phyloP scores from a whole-genome alignment of 2,888 invertebrate species.

The Icerya purchasi region DNA sequence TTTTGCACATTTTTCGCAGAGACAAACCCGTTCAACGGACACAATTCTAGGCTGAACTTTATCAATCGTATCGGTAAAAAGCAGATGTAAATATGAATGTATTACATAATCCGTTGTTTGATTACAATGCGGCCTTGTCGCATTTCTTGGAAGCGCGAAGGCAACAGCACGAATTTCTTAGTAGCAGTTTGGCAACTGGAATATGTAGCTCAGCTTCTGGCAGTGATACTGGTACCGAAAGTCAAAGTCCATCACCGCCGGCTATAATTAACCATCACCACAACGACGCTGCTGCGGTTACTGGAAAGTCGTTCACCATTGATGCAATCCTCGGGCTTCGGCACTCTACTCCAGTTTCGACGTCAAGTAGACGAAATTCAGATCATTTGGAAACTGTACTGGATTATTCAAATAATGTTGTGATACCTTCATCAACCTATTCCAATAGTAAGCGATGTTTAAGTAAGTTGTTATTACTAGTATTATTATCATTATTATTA shows the following conservation, averaged over 20 bases:
- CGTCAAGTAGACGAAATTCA: background rate
- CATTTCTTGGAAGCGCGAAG: constrained; percentile 19
- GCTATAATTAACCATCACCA: constrained; percentile 10
- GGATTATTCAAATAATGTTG: constrained; percentile 4
- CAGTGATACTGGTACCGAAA: constrained; percentile 21
- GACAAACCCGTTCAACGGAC: too few species aligned
- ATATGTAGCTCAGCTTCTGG: constrained; percentile 21
- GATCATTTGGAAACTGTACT: constrained; percentile 2
- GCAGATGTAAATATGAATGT: too few species aligned
- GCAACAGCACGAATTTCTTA: constrained; percentile 16
- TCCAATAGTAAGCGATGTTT: background rate
- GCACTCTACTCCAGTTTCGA: background rate
- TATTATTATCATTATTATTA: background rate
- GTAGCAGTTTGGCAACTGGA: constrained; percentile 11
- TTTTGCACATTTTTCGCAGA: too few species aligned
- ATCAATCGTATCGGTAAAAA: too few species aligned
- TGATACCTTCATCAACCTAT: background rate
- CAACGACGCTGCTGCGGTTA: constrained; percentile 10
- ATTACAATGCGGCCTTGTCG: constrained; percentile 19
- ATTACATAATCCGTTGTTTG: constrained; percentile 21
- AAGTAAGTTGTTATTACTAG: background rate
- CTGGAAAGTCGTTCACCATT: constrained; percentile 60
- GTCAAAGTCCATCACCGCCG: constrained; percentile 16
- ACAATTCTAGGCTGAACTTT: too few species aligned
- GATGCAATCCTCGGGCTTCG: constrained; percentile 59